phyloP scores from a whole-genome alignment of 2,888 invertebrate genomes.

The Apotomis turbidana region DNA sequence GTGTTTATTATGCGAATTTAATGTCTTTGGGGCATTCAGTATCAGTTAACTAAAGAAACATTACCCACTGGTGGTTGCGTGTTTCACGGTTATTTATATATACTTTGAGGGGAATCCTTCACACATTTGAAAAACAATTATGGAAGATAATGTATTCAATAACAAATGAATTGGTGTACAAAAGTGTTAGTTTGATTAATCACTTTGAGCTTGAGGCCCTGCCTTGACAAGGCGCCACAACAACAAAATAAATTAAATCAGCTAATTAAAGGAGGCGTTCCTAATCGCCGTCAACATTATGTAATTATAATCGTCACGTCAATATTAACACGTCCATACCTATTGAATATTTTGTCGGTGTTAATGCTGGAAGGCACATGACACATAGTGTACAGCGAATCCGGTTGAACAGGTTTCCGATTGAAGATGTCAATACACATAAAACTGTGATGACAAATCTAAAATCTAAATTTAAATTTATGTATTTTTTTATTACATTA shows the following conservation, averaged over 20 bases:
- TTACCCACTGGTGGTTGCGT: no score
- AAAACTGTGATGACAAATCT: conserved; percentile 17
- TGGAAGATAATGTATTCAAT: background rate
- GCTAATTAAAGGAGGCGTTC: background rate
- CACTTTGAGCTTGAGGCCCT: background rate
- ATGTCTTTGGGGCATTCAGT: no score
- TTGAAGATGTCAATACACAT: conserved; percentile 55
- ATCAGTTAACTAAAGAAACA: no score
- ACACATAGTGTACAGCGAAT: conserved; percentile 43
- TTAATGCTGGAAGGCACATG: conserved; percentile 7
- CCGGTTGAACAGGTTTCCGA: conserved; percentile 63
- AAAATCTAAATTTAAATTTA: background rate
- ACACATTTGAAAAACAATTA: no score
- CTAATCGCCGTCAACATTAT: background rate
- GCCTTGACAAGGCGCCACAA: background rate
- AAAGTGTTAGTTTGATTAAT: background rate
- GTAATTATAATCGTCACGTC: conserved; percentile 7
- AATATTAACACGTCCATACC: background rate
- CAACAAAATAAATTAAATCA: background rate
- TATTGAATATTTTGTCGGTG: conserved; percentile 15
- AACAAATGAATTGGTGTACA: background rate
- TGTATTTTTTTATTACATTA: no score
- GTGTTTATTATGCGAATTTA: no score
- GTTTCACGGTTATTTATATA: no score
- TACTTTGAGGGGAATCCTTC: no score